Evolutionary conservation across 2,113 vertebrate species (phyloP).

Genomic region (Martes martes): DNA sequence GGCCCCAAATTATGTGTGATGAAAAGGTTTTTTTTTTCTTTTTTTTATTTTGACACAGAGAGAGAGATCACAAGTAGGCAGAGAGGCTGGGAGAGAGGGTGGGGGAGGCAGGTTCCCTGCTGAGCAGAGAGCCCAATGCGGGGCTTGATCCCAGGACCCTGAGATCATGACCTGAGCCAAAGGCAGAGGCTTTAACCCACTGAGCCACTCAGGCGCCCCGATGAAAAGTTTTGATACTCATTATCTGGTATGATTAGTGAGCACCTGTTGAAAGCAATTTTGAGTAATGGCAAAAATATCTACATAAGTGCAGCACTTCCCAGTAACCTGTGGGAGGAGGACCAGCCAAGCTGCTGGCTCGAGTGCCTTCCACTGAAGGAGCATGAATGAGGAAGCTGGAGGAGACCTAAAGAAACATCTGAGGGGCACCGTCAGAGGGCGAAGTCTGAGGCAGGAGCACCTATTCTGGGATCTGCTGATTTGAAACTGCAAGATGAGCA

Average conservation of each 20-base stretch:
- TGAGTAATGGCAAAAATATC: background rate
- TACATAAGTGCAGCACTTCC: background rate
- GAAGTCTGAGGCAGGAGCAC: background rate
- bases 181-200: too few species aligned
- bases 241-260: background rate
- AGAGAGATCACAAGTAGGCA: too few species aligned
- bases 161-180: too few species aligned
- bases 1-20: background rate
- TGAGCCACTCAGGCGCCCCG: too few species aligned
- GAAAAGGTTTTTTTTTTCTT: background rate
- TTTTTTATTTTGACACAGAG: too few species aligned
- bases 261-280: background rate
- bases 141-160: too few species aligned
- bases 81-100: too few species aligned
- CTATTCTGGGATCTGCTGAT: background rate
- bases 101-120: too few species aligned
- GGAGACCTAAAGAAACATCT: background rate
- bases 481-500: background rate
- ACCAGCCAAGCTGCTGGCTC: background rate
- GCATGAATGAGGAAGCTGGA: background rate
- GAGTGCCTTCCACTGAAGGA: background rate
- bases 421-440: rapidly evolving
- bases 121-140: too few species aligned
- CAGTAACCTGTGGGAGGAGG: background rate
- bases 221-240: background rate